phyloP scores from a whole-genome alignment of 2,113 vertebrate species.

The Procavia capensis region DNA sequence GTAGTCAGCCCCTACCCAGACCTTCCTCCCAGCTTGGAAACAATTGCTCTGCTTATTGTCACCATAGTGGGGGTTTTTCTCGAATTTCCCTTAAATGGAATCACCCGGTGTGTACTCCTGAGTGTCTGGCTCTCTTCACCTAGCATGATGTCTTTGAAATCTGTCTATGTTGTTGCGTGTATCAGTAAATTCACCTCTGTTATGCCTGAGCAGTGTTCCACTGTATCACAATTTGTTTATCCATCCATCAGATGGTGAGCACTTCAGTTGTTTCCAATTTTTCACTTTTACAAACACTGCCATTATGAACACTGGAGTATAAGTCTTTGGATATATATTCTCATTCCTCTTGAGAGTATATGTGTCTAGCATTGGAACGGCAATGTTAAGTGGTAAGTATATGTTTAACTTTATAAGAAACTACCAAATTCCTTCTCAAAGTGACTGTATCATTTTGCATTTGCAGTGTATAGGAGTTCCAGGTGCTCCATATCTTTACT shows the following conservation, averaged over 20 bases:
- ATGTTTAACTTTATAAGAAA: background rate
- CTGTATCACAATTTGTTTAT: background rate
- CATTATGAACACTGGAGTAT: background rate
- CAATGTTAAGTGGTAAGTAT: background rate
- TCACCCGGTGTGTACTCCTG: background rate
- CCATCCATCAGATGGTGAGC: background rate
- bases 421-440: background rate
- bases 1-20: background rate
- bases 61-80: background rate
- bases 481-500: background rate
- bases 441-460: background rate
- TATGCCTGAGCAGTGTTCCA: background rate
- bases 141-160: constrained; percentile 1
- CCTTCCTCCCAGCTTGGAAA: background rate
- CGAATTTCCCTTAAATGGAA: constrained; percentile 10
- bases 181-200: background rate
- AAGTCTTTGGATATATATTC: background rate
- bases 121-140: background rate
- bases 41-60: background rate
- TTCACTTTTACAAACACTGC: background rate
- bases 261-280: background rate
- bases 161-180: background rate
- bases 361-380: background rate
- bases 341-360: background rate
- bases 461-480: background rate